Percentiles rank a stretch among this genome's conserved stretches.
Evolutionary conservation across 2,797 vertebrate species (phyloP).

Genomic region (Typhlichthys subterraneus): DNA sequence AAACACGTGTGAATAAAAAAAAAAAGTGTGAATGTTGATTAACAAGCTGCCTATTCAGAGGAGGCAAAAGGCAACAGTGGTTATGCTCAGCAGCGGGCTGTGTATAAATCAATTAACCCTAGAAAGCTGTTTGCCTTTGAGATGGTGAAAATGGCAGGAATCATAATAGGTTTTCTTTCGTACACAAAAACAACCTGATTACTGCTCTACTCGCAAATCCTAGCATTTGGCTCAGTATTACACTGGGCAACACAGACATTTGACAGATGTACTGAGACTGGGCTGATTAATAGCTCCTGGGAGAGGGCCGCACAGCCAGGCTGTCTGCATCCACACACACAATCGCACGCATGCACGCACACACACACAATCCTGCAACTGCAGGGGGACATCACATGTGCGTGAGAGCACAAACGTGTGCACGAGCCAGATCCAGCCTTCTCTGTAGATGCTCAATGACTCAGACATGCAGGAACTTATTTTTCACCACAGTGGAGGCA

Average conservation of each 20-base stretch:
- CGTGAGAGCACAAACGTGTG: not conserved
- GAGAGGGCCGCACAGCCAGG: constrained; percentile 65
- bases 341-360: not conserved
- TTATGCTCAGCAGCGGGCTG: constrained; percentile 15
- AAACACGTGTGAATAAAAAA: no score
- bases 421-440: constrained; percentile 31
- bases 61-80: constrained; percentile 2
- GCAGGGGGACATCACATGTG: not conserved
- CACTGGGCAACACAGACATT: constrained; percentile 25
- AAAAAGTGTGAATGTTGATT: constrained; percentile 46
- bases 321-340: constrained; percentile 65
- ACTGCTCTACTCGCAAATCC: constrained; percentile 8
- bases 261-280: constrained; percentile 34
- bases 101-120: constrained; percentile 8
- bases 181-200: constrained; percentile 15
- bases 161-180: constrained; percentile 11
- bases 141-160: not conserved
- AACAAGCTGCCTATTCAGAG: constrained; percentile 26
- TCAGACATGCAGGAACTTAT: constrained; percentile 68
- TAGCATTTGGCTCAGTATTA: constrained; percentile 13
- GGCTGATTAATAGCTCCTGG: constrained; percentile 71
- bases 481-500: constrained; percentile 70
- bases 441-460: constrained; percentile 62
- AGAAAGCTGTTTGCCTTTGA: not conserved
- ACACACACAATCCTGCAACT: constrained; percentile 7